Conservation (phyloP, 2,888 invertebrate genomes). For the Pyrocoelia pectoralis region DNA sequence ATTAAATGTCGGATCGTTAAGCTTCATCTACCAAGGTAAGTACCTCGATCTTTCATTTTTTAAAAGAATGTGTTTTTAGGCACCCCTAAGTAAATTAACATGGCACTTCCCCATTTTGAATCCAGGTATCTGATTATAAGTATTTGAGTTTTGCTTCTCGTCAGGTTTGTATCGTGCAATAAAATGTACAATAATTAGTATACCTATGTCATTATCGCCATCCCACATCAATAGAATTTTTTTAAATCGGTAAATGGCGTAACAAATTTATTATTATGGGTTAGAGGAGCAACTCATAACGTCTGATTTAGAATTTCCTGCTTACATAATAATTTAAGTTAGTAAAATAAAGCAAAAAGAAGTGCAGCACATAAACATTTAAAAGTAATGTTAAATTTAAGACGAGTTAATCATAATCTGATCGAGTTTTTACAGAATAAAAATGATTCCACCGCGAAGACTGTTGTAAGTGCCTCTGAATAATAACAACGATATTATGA, state of each 20-base stretch:
- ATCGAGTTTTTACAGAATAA: slow-evolving; percentile 21
- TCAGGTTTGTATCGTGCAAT: no score
- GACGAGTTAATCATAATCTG: slow-evolving; percentile 14
- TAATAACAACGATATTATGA: slow-evolving; percentile 41
- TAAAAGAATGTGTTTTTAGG: no score
- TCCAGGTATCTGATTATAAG: no score
- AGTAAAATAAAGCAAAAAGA: neutral
- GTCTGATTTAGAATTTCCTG: neutral
- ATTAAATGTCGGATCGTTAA: no score
- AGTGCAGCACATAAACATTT: neutral
- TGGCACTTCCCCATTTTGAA: no score
- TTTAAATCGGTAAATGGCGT: neutral
- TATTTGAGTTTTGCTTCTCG: no score
- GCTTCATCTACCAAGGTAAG: no score
- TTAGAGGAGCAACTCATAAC: neutral
- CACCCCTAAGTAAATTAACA: no score
- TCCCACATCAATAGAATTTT: neutral
- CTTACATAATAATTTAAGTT: neutral
- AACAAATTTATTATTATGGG: neutral
- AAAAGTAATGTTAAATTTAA: no score
- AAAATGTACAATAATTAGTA: no score
- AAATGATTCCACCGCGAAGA: slow-evolving; percentile 31
- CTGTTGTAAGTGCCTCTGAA: slow-evolving; percentile 33
- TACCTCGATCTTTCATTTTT: no score
- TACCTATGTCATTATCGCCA: no score